Evolutionary conservation across 1,140 invertebrate genomes (phyloP).

Genomic region (Drosophila paulistorum): DNA sequence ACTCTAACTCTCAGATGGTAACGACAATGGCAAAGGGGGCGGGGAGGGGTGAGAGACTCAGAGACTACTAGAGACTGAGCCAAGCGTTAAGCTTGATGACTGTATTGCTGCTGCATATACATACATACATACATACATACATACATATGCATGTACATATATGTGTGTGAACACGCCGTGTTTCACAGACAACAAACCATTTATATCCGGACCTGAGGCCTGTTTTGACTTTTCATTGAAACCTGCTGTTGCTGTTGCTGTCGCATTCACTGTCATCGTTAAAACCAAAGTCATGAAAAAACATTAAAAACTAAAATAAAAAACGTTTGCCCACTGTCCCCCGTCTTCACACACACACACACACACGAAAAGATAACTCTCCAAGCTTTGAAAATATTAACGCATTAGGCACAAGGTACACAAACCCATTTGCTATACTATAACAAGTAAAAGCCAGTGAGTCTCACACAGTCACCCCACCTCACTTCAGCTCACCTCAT

Average conservation of each 20-base stretch:
- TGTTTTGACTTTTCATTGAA: conserved; percentile 80
- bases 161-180: conserved; percentile 22
- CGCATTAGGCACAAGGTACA: conserved; percentile 79
- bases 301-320: conserved; percentile 44
- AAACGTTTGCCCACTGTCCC: conserved; percentile 58
- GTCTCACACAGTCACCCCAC: conserved; percentile 7
- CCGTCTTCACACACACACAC: conserved; percentile 11
- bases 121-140: not conserved
- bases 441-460: conserved; percentile 35
- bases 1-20: conserved; percentile 17
- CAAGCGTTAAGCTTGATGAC: conserved; percentile 78
- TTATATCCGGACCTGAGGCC: conserved; percentile 80
- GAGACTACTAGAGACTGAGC: conserved; percentile 46
- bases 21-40: no score
- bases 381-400: conserved; percentile 66
- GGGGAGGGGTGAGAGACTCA: conserved; percentile 9
- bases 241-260: conserved; percentile 59
- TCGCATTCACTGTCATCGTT: conserved; percentile 61
- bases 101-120: conserved; percentile 50
- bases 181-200: conserved; percentile 73
- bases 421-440: conserved; percentile 75
- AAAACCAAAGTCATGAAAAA: conserved; percentile 65
- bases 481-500: no score
- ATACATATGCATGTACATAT: not conserved
- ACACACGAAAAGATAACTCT: not conserved